phyloP scores from a whole-genome alignment of 1,140 invertebrate genomes.

The Glomeris maerens region DNA sequence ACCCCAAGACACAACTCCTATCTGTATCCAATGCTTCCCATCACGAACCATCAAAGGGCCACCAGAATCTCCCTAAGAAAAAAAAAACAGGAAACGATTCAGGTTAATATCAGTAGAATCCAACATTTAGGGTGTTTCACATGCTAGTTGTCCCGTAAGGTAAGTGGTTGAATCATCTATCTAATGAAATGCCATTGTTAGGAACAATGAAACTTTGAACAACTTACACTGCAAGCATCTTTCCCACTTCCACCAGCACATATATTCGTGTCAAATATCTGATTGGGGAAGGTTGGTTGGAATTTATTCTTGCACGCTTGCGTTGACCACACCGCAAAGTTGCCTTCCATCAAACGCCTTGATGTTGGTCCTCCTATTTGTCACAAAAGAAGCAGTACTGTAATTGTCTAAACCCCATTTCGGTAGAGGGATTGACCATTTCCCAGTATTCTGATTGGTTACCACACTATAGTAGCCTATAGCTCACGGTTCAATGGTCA shows the following conservation, averaged over 20 bases:
- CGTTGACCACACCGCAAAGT: constrained; percentile 39
- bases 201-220: no score
- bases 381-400: background rate
- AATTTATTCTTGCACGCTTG: constrained; percentile 15
- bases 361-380: constrained; percentile 36
- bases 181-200: no score
- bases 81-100: no score
- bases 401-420: background rate
- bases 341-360: constrained; percentile 40
- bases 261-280: constrained; percentile 39
- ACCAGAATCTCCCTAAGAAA: constrained; percentile 70
- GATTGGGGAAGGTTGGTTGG: constrained; percentile 17
- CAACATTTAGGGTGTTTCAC: no score
- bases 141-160: no score
- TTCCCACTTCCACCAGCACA: constrained; percentile 48
- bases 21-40: constrained; percentile 72
- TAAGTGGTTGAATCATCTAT: no score
- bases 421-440: no score
- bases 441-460: no score
- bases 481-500: no score
- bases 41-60: constrained; percentile 76
- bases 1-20: constrained; percentile 84
- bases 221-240: constrained; percentile 46
- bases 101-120: no score
- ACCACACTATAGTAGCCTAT: no score